Evolutionary conservation across 2,113 vertebrate species (phyloP).

Genomic region (Plestiodon gilberti): DNA sequence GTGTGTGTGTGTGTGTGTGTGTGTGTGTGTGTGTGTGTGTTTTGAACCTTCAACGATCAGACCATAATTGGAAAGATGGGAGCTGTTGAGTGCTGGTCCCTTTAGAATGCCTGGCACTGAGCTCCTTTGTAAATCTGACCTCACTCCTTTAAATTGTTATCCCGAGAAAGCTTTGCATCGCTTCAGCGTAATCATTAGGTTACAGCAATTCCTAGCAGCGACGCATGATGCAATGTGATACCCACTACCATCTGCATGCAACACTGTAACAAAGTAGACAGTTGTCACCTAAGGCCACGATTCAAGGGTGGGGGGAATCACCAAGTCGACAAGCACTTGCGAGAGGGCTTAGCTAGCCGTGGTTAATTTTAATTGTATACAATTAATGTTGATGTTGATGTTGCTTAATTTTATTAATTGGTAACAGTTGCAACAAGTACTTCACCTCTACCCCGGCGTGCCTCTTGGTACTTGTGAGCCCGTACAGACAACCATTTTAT

Average conservation of each 20-base stretch:
- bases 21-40: constrained; percentile 39
- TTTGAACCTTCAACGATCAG: constrained; percentile 14
- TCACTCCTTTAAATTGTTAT: constrained; percentile 22
- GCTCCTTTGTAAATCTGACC: constrained; percentile 11
- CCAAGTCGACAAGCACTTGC: background rate
- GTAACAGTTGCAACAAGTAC: background rate
- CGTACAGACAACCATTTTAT: background rate
- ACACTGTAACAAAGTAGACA: constrained; percentile 8
- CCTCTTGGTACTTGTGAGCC: background rate
- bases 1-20: constrained; percentile 42
- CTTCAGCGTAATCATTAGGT: constrained; percentile 18
- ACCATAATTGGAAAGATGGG: constrained; percentile 30
- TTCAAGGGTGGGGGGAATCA: background rate
- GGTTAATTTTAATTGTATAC: too few species aligned
- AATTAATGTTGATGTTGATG: too few species aligned
- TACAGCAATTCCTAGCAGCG: constrained; percentile 31
- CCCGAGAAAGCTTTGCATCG: background rate
- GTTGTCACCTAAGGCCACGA: constrained; percentile 3
- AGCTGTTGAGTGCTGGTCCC: background rate
- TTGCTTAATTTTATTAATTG: background rate
- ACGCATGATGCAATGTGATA: constrained; percentile 4
- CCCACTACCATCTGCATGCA: constrained; percentile 11
- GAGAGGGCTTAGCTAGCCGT: background rate
- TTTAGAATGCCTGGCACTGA: constrained; percentile 11
- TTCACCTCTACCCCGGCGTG: background rate